Conservation (phyloP, 2,113 vertebrate genomes). For the Eretmochelys imbricata region DNA sequence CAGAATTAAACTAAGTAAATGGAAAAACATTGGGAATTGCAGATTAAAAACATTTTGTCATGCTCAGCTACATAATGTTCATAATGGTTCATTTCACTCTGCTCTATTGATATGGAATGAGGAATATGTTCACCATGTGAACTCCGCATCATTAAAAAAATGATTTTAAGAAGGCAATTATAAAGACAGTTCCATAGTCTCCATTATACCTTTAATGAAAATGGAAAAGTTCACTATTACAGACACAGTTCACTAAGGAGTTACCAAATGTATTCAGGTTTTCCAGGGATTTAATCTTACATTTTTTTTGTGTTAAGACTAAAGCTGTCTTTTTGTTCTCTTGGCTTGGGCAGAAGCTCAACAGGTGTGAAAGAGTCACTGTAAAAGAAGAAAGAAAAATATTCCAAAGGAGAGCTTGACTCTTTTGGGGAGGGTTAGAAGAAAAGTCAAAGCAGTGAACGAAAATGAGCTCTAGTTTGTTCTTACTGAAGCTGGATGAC, state of each 20-base stretch:
- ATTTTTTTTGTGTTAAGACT: neutral
- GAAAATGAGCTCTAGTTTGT: neutral
- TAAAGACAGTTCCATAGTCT: neutral
- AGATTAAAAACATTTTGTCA: conserved; percentile 18
- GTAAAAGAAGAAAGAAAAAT: neutral
- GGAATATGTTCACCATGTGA: neutral
- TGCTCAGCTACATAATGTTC: neutral
- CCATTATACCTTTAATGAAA: neutral
- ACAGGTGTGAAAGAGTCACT: neutral
- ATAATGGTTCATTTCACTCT: neutral
- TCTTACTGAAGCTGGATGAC: neutral
- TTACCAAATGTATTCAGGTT: neutral
- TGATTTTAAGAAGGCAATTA: neutral
- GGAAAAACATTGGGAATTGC: neutral
- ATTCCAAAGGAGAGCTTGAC: neutral
- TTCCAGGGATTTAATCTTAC: neutral
- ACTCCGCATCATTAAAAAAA: neutral
- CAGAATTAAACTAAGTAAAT: conserved; percentile 27
- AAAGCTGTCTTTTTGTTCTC: neutral
- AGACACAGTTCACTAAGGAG: neutral
- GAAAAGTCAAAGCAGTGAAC: neutral
- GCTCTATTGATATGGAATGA: neutral
- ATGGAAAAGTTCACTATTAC: neutral
- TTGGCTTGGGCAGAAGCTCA: neutral
- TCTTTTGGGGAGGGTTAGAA: neutral